Conservation (phyloP, 1,140 invertebrate genomes). For the Stenopsyche tienmushanensis region DNA sequence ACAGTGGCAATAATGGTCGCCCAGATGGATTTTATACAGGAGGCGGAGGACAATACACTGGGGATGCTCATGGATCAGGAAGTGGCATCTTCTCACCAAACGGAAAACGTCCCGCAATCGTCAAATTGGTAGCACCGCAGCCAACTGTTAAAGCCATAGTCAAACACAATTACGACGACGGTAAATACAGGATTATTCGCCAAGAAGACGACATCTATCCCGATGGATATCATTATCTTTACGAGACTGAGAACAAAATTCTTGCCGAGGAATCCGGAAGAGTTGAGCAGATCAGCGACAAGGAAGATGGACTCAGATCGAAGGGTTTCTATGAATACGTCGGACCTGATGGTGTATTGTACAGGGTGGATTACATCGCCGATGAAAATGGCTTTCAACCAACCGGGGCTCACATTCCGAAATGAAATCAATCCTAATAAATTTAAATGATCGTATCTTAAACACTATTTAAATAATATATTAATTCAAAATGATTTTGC, state of each 20-base stretch:
- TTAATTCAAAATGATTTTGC: too few species aligned
- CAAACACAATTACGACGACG: not conserved
- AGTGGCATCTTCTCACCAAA: not conserved
- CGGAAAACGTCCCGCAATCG: not conserved
- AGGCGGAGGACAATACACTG: constrained; percentile 33
- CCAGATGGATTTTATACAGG: constrained; percentile 29
- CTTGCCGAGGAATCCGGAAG: constrained; percentile 57
- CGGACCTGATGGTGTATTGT: constrained; percentile 65
- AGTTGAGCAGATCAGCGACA: constrained; percentile 51
- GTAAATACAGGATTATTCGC: constrained; percentile 48
- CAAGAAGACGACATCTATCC: constrained; percentile 47
- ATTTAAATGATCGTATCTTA: not conserved
- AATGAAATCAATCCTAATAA: constrained; percentile 28
- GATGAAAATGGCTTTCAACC: constrained; percentile 69
- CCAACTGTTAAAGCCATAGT: not conserved
- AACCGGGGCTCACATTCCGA: constrained; percentile 57
- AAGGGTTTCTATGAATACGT: constrained; percentile 61
- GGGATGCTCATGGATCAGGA: not conserved
- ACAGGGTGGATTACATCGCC: constrained; percentile 65
- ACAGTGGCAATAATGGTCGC: constrained; percentile 31
- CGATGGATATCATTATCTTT: constrained; percentile 58
- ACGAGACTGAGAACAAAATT: constrained; percentile 67
- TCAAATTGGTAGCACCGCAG: too few species aligned
- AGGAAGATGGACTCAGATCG: constrained; percentile 56
- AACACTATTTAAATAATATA: too few species aligned